Evolutionary conservation across 2,113 vertebrate genomes (phyloP).

Genomic region (Ia io): DNA sequence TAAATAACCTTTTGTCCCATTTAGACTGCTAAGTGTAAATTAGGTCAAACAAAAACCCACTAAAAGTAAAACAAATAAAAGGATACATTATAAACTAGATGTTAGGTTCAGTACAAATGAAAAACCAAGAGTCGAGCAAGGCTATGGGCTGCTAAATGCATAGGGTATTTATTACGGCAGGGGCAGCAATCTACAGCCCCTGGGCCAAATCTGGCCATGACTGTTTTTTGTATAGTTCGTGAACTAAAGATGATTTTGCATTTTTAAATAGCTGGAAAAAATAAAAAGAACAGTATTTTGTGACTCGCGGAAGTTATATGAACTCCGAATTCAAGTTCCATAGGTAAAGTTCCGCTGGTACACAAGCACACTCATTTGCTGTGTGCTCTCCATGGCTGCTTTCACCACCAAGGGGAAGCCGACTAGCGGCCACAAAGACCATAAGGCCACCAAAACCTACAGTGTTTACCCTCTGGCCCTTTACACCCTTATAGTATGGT

Average conservation of each 20-base stretch:
- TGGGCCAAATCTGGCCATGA: neutral
- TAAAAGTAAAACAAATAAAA: conserved; percentile 34
- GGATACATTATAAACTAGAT: neutral
- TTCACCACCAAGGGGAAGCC: neutral
- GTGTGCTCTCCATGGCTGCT: neutral
- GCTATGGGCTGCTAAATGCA: neutral
- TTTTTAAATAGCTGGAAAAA: neutral
- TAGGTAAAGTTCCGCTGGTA: neutral
- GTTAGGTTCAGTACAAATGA: neutral
- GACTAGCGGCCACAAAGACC: neutral
- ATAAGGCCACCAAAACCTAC: neutral
- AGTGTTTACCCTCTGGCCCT: neutral
- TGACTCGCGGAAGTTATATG: neutral
- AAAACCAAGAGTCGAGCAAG: neutral
- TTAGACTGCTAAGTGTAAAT: neutral
- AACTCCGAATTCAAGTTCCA: neutral
- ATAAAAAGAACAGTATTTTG: neutral
- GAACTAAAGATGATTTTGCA: conserved; percentile 18
- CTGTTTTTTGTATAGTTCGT: neutral
- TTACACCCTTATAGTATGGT: too few species aligned
- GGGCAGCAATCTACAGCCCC: neutral
- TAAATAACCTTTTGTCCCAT: neutral
- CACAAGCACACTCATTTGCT: too few species aligned
- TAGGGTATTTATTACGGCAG: neutral
- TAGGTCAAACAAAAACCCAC: neutral